Percentiles rank a stretch among this genome's conserved stretches.
Conservation (phyloP, 2,797 vertebrate species). For the Cheirogaleus major region DNA sequence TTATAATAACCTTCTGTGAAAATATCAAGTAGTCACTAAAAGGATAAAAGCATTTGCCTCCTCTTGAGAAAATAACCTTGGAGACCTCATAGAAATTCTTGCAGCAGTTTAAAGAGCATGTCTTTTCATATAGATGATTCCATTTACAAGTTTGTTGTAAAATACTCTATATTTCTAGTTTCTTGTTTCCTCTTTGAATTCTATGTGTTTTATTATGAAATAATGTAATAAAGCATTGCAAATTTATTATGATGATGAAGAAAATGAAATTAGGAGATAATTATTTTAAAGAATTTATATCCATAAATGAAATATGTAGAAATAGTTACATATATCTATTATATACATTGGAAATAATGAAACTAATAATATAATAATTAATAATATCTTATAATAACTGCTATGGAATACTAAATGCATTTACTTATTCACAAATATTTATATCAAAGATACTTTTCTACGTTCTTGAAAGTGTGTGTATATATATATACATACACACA, state of each 20-base stretch:
- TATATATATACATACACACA: not conserved
- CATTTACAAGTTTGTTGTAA: not conserved
- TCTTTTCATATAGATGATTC: not conserved
- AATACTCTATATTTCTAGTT: not conserved
- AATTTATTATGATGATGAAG: not conserved
- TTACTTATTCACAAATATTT: not conserved
- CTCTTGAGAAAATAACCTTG: conserved; percentile 43
- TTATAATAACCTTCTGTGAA: conserved; percentile 60
- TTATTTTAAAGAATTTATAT: not conserved
- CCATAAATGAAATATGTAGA: not conserved
- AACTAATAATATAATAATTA: not conserved
- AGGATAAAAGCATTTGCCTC: conserved; percentile 38
- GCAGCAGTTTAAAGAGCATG: conserved; percentile 36
- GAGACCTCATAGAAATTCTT: conserved; percentile 8
- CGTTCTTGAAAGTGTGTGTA: not conserved
- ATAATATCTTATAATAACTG: not conserved
- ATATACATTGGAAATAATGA: not conserved
- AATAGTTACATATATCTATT: not conserved
- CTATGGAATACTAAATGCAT: not conserved
- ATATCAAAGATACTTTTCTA: not conserved
- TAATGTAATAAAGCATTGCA: not conserved
- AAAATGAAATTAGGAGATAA: not conserved
- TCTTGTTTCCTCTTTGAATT: not conserved
- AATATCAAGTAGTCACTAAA: conserved; percentile 49
- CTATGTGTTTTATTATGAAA: not conserved